Base-by-base conservation (phyloP, 2,113 vertebrate species). In the Dolichallabes microphthalmus region DNA sequence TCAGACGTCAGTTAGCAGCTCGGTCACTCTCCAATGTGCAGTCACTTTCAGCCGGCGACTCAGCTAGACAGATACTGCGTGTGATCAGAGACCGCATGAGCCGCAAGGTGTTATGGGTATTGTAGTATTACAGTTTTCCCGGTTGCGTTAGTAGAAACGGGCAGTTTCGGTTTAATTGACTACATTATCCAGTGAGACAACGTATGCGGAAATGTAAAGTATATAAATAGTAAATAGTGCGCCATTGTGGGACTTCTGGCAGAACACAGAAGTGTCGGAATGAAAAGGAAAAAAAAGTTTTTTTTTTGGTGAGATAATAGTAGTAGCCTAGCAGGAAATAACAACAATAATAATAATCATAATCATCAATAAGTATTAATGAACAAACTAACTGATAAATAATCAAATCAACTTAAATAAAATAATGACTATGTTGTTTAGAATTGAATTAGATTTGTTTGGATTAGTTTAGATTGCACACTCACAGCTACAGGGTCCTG, bases 21-120 rank as follows among this genome's bases (percentile, higher is more conserved):
- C 39, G 45, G 45, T 50, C 74, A 68, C 20, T 50, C 58, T 45
- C 76, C 80, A 82, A 12, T 39, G 53, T 45, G 35, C 61, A 76
- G 60, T 39, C 74, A 45, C 2, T 80, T 82, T 75, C 78, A 35
- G 27, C 55, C 55, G 53, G 8, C 32, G 60, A 5, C 25, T 68
- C 73, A 60, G 77, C n/a, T 79, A 85, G 25, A 91, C 87, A 93
- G 91, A 94, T 89, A 86, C 30, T 92, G 91, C 89, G 76, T 63
- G 30, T 90, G 87, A 86, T 79, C 85, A 66, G 86, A 86, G 30
- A 84, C 86, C 89, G 58, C 69, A 74, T 55, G 60, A 4, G 0
- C 0, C 50, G 81, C 84, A 4, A 15, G 1, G 90, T 30, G 27
- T 0, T 86, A 0, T 92, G 92, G 93, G 92, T 82, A 83, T 64